These are phyloP conservation scores for Pangasianodon hypophthalmus DNA, from an alignment of 2,113 vertebrate genomes.

Conservation along the genomic window DNA sequence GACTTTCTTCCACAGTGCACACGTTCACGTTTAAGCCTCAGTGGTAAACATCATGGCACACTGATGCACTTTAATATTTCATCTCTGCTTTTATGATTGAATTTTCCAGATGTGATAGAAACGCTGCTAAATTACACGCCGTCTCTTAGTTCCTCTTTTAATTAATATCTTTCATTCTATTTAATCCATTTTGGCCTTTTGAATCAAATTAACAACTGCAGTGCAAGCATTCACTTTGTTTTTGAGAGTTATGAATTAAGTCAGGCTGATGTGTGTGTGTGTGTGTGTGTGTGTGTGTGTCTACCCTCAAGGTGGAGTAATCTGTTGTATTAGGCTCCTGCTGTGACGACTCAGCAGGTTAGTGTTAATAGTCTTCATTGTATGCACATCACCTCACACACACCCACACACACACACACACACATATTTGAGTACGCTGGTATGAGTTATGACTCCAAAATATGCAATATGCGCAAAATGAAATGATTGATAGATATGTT, in stretches of 20 bases:
- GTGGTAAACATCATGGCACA: background rate
- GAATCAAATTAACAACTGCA: slow-evolving; percentile 39
- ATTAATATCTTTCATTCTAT: slow-evolving; percentile 49
- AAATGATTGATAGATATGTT: background rate
- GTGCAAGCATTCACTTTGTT: slow-evolving; percentile 5
- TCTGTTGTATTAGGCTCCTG: slow-evolving; percentile 1
- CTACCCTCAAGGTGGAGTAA: background rate
- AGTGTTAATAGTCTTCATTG: background rate
- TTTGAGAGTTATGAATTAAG: slow-evolving; percentile 26
- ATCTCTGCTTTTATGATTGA: slow-evolving; percentile 20
- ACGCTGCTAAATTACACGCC: background rate
- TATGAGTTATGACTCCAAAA: background rate
- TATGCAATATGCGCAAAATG: background rate
- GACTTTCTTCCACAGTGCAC: background rate
- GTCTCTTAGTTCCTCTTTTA: slow-evolving; percentile 8
- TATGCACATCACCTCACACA: background rate
- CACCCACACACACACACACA: background rate
- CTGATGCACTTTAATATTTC: slow-evolving; percentile 26
- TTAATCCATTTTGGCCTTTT: slow-evolving; percentile 45
- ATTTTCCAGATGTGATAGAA: slow-evolving; percentile 35
- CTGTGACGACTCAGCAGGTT: background rate
- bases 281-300: background rate
- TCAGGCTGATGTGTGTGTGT: background rate
- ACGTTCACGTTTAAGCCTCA: background rate
- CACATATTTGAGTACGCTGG: background rate